Base-by-base conservation (phyloP, 92 coral and sea anemone genomes). In the Palythoa heliodiscus region DNA sequence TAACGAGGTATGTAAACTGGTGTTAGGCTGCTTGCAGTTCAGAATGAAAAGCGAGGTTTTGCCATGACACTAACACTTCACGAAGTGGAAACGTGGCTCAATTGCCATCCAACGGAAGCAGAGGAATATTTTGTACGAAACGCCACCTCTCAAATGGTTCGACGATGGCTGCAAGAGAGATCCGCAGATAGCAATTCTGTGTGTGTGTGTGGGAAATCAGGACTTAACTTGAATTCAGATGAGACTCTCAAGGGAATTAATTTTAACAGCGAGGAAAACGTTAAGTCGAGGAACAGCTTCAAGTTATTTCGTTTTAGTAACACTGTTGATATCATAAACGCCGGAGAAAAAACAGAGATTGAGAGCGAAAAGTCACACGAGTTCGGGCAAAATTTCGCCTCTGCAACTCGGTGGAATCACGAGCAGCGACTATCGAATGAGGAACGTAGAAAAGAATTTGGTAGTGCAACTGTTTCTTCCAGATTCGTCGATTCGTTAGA, bases 41-140 rank as follows among this genome's bases (percentile, higher is more conserved):
- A 91, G 87, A 60, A 89, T 86, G 87, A 86, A 84, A 55, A 84
- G 87, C 90, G 90, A 86, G 93, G 92, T 84, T 87, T 85, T 73
- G 93, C 90, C 89, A 97, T 93, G 96, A 95, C 96, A 86, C 92
- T 95, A 80, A 89, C 98, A 86, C 91, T 92, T 88, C 90, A 92
- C 86, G 95, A 97, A 91, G 98, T 97, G 77, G 97, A 97, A 87
- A 86, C 89, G 89, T 97, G 99, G 99, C 95, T 97, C 3, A 98
- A 97, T 72, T 98, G 89, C 43, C 94, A 97, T 81, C 93, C 88
- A 5, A 86, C 89, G 55, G 91, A 83, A 71, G 88, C 98, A 47
- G 98, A 93, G 82, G 98, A 97, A 70, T 97, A 97, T 83, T 95
- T 97, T 87, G 97, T 90, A 70, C 90, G 95, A 63, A 97, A 97